Base-by-base conservation (phyloP, 2,113 vertebrate genomes). In the Sorex fumeus region DNA sequence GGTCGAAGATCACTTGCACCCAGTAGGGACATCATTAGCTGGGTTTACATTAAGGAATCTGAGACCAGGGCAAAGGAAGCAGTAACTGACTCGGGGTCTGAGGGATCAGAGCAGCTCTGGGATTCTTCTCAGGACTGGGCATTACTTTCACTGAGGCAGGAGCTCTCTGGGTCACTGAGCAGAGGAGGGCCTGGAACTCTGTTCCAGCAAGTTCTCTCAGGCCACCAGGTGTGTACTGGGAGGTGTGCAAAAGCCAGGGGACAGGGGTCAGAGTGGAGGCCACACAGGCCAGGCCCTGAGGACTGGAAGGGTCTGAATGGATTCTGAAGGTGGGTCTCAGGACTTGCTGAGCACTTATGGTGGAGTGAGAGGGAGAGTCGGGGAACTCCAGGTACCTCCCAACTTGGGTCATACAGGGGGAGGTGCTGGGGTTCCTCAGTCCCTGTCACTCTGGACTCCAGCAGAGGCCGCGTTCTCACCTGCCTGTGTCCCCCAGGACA, bases 401-500 rank as follows among this genome's bases (percentile, higher is more conserved):
- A 18, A 4, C 6, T 78, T 19, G 5, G 7, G 2, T 11, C 21
- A 2, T 6, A 70, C n/a, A 36, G 0, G 32, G 23, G 0, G 62
- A 23, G 10, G 23, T 30, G 36, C 21, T 12, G 30, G 27, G 57
- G 57, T 19, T 36, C 36, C 64, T 62, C 6, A 5, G 53, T 47
- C 32, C 43, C 4, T 2, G 32, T n/a, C 47, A 7, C 72, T 57
- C 32, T 0, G 28, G 30, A 21, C 50, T 25, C 43, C 30, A 21
- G 1, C 25, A 40, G 45, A 84, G 28, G 7, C 16, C 7, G 6
- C 57, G 10, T 79, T 19, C 40, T 94, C 72, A 75, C 69, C 25
- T 11, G 2, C 8, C 62, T 66, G 23, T 50, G 72, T 43, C 80
- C 50, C 18, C 72, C 97, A 99, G 98, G 57, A 71, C 96, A 86